Evolutionary conservation across 2,888 invertebrate genomes (phyloP), one percentile per base, ranked within the genome.

Genomic region (Gastrophysa polygoni): DNA sequence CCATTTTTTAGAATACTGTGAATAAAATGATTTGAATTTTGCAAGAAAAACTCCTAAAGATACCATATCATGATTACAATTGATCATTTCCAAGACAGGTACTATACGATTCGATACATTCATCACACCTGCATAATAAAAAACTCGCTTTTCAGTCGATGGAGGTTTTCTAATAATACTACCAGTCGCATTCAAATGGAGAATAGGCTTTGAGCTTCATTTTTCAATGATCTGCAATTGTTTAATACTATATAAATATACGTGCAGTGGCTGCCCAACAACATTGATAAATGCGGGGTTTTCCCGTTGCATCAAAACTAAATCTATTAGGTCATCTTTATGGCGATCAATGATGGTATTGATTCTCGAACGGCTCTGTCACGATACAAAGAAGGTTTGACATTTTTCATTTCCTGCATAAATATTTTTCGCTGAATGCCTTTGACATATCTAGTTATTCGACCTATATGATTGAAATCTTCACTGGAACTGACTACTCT

Each of bases 151-250:
- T 8, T 47, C 18, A 6, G 34, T 48, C 18, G 34, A 46, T 8
- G 1, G 11, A 4, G 48, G 54, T 18, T 54, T 59, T 54, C 56
- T 55, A 10, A 56, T 17, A 0, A 61, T 44, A 50, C 55, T 56
- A n/a, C 56, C 56, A n/a, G 56, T 61, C 29, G 60, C 60, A 34
- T 56, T 56, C 17, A 61, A 56, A 46, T 61, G 43, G 6, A 61
- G 29, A 20, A 44, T 16, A 24, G 56, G 60, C 20, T 50, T 20
- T 18, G 16, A 32, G 17, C 18, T n/a, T 11, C 18, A 43, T 29
- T 50, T 54, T 20, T 43, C 20, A n/a, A 60, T 3, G 18, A 61
- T 49, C 18, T 61, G 43, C 8, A 60, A 24, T 18, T 61, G 55
- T 44, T 56, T n/a, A 1, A 5, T 46, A 20, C 50, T 61, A 28